phyloP scores from a whole-genome alignment of 2,888 invertebrate genomes.

The Acronicta alni region DNA sequence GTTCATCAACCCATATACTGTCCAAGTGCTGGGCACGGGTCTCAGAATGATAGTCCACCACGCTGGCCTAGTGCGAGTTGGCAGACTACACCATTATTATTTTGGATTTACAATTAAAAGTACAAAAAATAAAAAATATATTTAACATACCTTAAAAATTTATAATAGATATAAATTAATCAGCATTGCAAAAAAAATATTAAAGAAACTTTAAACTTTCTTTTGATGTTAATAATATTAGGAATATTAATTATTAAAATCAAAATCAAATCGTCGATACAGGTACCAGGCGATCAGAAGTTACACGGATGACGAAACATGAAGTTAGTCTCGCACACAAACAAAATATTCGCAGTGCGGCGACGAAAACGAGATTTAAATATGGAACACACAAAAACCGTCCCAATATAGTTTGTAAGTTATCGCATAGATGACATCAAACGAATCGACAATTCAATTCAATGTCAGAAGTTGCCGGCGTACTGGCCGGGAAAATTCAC shows the following conservation, averaged over 20 bases:
- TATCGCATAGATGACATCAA: constrained; percentile 60
- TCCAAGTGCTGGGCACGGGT: too few species aligned
- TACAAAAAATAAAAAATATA: too few species aligned
- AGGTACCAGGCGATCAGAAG: constrained; percentile 34
- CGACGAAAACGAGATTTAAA: constrained; percentile 48
- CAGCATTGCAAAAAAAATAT: background rate
- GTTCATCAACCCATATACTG: too few species aligned
- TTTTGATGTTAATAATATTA: too few species aligned
- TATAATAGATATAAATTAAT: too few species aligned
- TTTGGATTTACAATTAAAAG: too few species aligned
- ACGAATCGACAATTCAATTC: constrained; percentile 72
- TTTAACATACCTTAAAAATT: too few species aligned
- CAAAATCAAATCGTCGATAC: constrained; percentile 4
- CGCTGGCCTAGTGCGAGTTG: too few species aligned
- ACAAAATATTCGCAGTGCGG: constrained; percentile 37
- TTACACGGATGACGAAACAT: constrained; percentile 1
- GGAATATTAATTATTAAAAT: too few species aligned
- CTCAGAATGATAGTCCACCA: too few species aligned
- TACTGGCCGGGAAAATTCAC: constrained; percentile 66
- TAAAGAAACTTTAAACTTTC: too few species aligned
- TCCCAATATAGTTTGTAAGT: constrained; percentile 53
- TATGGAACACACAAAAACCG: constrained; percentile 38
- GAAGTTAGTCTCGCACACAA: constrained; percentile 6
- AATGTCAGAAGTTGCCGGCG: constrained; percentile 73
- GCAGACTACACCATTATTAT: too few species aligned